Conservation (phyloP, 2,113 vertebrate species). For the Thunnus thynnus region DNA sequence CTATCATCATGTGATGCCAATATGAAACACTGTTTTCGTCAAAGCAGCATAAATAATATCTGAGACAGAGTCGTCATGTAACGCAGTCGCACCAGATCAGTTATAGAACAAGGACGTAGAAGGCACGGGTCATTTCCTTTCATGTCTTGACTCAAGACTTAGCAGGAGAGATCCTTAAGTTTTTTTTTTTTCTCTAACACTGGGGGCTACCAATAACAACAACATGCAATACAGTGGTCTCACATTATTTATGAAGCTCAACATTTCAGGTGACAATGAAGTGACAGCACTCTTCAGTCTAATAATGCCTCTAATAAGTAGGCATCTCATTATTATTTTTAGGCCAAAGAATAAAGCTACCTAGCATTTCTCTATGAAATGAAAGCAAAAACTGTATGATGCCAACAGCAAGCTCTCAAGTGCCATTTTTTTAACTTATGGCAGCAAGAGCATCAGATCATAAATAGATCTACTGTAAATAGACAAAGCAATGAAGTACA, state of each 20-base stretch:
- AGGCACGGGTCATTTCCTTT: conserved; percentile 76
- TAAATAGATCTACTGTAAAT: conserved; percentile 31
- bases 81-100: conserved; percentile 25
- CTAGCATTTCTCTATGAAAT: conserved; percentile 40
- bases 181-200: conserved; percentile 39
- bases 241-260: conserved; percentile 46
- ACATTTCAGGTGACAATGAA: conserved; percentile 60
- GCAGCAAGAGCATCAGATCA: conserved; percentile 27
- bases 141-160: conserved; percentile 49
- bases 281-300: conserved; percentile 24
- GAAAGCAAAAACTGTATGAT: conserved; percentile 16
- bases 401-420: conserved; percentile 10
- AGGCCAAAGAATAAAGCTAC: conserved; percentile 37
- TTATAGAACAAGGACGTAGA: conserved; percentile 57
- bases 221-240: conserved; percentile 73
- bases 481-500: conserved; percentile 48
- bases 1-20: conserved; percentile 10
- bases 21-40: conserved; percentile 21
- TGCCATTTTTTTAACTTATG: conserved; percentile 23
- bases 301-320: conserved; percentile 52
- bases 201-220: conserved; percentile 57
- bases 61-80: conserved; percentile 16
- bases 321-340: conserved; percentile 29
- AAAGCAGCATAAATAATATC: conserved; percentile 38
- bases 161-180: conserved; percentile 26